phyloP scores from a whole-genome alignment of 1,140 invertebrate genomes.

The Mizuhopecten yessoensis region DNA sequence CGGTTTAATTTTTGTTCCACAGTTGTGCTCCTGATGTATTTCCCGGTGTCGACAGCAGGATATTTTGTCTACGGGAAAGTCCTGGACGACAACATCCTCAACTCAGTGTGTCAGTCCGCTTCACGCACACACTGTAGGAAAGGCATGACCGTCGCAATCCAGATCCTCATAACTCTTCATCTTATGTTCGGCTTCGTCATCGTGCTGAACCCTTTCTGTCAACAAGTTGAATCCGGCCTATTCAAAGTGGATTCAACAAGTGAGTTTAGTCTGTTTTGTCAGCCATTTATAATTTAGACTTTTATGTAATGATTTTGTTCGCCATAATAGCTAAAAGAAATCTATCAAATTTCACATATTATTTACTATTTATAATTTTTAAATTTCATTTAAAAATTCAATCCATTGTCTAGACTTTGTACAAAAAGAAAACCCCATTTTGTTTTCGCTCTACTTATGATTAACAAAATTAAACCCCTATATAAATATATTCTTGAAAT shows the following conservation, averaged over 20 bases:
- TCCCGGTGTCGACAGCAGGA: slow-evolving; percentile 75
- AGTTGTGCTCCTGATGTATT: slow-evolving; percentile 80
- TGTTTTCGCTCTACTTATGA: too few relatives aligned
- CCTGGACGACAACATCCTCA: slow-evolving; percentile 76
- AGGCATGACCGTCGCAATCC: slow-evolving; percentile 67
- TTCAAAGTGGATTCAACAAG: slow-evolving; percentile 30
- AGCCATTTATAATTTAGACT: background rate
- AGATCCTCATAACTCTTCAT: slow-evolving; percentile 82
- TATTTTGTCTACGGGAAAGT: slow-evolving; percentile 74
- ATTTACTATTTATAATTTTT: too few relatives aligned
- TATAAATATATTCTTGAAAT: too few relatives aligned
- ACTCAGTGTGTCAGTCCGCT: slow-evolving; percentile 57
- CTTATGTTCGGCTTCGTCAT: slow-evolving; percentile 83
- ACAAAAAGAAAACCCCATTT: too few relatives aligned
- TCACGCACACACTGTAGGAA: slow-evolving; percentile 51
- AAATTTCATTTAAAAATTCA: too few relatives aligned
- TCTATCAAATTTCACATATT: too few relatives aligned
- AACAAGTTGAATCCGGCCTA: slow-evolving; percentile 87
- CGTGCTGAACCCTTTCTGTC: slow-evolving; percentile 84
- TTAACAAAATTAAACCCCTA: too few relatives aligned
- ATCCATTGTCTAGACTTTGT: too few relatives aligned
- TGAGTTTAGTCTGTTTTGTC: background rate
- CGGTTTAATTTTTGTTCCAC: slow-evolving; percentile 56
- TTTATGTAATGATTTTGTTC: too few relatives aligned
- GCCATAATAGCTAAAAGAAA: too few relatives aligned